These are phyloP conservation scores for Heterodera schachtii DNA, from an alignment of 1,140 invertebrate species.

Conservation along the genomic window DNA sequence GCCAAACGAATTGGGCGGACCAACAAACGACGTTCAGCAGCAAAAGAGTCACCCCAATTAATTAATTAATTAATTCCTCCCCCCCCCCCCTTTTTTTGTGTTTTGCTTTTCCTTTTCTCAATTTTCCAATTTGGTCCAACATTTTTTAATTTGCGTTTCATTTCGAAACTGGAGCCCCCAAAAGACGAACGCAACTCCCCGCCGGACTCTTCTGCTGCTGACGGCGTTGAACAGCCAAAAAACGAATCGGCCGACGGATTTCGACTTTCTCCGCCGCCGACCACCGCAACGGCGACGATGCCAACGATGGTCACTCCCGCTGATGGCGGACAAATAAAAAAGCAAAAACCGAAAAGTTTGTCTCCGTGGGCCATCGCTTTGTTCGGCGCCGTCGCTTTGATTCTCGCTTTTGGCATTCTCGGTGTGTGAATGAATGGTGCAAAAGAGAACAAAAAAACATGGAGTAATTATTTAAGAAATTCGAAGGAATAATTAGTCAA, in stretches of 20 bases:
- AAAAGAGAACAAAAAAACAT: neutral
- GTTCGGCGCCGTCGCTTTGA: neutral
- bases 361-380: neutral
- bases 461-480: too few relatives aligned
- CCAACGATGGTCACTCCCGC: neutral
- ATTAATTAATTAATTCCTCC: too few relatives aligned
- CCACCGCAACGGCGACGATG: too few relatives aligned
- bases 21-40: too few relatives aligned
- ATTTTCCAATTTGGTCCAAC: neutral
- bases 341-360: neutral
- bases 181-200: neutral
- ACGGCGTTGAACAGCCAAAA: neutral
- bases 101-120: neutral
- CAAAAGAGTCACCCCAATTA: neutral
- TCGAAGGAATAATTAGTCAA: too few relatives aligned
- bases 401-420: neutral
- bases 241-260: neutral
- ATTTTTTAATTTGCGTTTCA: neutral
- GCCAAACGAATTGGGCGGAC: too few relatives aligned
- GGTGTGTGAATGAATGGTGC: too few relatives aligned
- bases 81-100: too few relatives aligned
- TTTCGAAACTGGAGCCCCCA: neutral
- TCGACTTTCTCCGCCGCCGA: too few relatives aligned
- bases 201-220: neutral
- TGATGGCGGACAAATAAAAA: neutral